phyloP scores from a whole-genome alignment of 1,140 invertebrate genomes.

The Brachystomella parvula region DNA sequence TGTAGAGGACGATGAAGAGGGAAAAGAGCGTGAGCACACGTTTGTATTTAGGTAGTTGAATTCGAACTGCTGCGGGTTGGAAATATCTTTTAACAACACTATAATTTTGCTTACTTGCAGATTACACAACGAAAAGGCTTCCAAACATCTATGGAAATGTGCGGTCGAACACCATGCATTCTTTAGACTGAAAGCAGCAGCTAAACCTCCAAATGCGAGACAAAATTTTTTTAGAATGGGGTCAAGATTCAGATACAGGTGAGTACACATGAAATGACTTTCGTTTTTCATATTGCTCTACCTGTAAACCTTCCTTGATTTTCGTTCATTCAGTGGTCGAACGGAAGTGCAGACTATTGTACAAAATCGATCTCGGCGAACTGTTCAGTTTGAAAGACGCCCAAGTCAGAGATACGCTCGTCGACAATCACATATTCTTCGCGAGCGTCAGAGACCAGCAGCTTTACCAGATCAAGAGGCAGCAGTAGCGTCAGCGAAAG shows the following conservation, averaged over 20 bases:
- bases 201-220: slow-evolving; percentile 75
- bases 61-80: neutral
- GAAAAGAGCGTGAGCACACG: slow-evolving; percentile 82
- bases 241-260: slow-evolving; percentile 88
- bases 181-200: slow-evolving; percentile 83
- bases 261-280: slow-evolving; percentile 18
- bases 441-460: slow-evolving; percentile 61
- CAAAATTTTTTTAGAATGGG: slow-evolving; percentile 97
- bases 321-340: slow-evolving; percentile 52
- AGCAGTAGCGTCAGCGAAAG: slow-evolving; percentile 1
- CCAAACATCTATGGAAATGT: slow-evolving; percentile 99
- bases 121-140: slow-evolving; percentile 90
- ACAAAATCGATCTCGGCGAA: slow-evolving; percentile 73
- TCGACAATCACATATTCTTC: slow-evolving; percentile 65
- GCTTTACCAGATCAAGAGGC: neutral
- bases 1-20: slow-evolving; percentile 92
- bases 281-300: neutral
- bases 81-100: neutral
- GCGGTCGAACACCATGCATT: slow-evolving; percentile 98
- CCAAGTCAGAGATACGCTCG: slow-evolving; percentile 93
- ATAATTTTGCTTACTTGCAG: slow-evolving; percentile 45
- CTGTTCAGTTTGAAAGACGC: slow-evolving; percentile 87
- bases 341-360: slow-evolving; percentile 94
- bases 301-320: neutral
- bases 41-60: slow-evolving; percentile 65